These are phyloP conservation scores for Acrossocheilus wenchowensis DNA, from an alignment of 2,797 vertebrate species.

Conservation along the genomic window DNA sequence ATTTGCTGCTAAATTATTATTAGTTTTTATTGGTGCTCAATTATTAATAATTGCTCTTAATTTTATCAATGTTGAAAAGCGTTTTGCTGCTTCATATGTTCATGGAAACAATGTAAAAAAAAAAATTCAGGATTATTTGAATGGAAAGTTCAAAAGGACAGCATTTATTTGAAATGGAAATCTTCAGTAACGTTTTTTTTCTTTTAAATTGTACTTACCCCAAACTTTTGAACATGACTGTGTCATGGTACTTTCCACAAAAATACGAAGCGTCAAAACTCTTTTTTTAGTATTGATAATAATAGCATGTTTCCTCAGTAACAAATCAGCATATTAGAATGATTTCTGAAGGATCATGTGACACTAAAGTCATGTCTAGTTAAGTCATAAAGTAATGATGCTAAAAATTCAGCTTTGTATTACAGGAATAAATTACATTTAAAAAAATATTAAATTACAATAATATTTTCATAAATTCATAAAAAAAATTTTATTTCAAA, in stretches of 20 bases:
- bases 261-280: neutral
- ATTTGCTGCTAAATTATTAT: neutral
- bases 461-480: neutral
- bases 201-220: neutral
- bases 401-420: neutral
- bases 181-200: neutral
- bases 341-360: neutral
- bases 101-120: neutral
- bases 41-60: neutral
- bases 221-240: neutral
- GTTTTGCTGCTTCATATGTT: neutral
- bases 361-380: neutral
- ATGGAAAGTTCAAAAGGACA: neutral
- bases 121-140: neutral
- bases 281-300: neutral
- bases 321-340: neutral
- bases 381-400: neutral
- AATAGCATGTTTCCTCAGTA: neutral
- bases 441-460: neutral
- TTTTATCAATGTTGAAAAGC: neutral
- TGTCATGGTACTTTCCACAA: neutral
- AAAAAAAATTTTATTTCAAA: neutral
- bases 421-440: neutral
- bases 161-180: too few species aligned
- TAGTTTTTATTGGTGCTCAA: neutral